Evolutionary conservation across 2,888 invertebrate genomes (phyloP).

Genomic region (Loripinus fragilis): DNA sequence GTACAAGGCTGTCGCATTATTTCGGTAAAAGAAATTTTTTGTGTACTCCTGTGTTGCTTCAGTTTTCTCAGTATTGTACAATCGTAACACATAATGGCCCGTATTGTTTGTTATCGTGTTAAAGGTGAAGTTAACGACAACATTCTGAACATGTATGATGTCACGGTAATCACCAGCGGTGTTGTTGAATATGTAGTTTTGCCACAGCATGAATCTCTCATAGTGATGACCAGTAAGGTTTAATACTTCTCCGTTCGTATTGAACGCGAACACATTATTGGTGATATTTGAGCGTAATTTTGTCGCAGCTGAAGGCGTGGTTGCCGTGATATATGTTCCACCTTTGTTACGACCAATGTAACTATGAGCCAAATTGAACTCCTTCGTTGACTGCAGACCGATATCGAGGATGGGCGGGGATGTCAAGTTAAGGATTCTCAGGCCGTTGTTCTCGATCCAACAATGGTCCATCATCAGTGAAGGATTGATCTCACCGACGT

Average conservation of each 20-base stretch:
- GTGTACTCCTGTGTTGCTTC: slow-evolving; percentile 72
- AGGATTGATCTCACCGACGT: slow-evolving; percentile 97
- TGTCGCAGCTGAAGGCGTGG: slow-evolving; percentile 84
- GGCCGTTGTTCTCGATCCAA: slow-evolving; percentile 93
- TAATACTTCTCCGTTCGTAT: slow-evolving; percentile 92
- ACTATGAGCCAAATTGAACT: slow-evolving; percentile 79
- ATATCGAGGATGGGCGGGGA: slow-evolving; percentile 91
- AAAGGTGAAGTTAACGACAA: slow-evolving; percentile 79
- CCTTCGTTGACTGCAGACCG: slow-evolving; percentile 97
- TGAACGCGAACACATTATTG: slow-evolving; percentile 95
- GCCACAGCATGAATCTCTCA: slow-evolving; percentile 94
- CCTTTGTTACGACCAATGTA: slow-evolving; percentile 77
- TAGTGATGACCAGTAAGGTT: slow-evolving; percentile 90
- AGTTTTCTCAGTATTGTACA: slow-evolving; percentile 87
- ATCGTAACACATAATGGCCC: slow-evolving; percentile 94
- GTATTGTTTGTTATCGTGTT: slow-evolving; percentile 96
- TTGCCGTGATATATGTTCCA: slow-evolving; percentile 75
- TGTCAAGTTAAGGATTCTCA: slow-evolving; percentile 96
- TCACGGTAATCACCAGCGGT: slow-evolving; percentile 90
- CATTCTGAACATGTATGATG: slow-evolving; percentile 86
- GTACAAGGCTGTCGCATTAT: slow-evolving; percentile 82
- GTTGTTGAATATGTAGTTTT: slow-evolving; percentile 97
- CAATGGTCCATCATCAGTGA: slow-evolving; percentile 92
- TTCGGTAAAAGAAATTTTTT: slow-evolving; percentile 86
- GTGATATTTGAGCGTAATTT: slow-evolving; percentile 95